phyloP scores from a whole-genome alignment of 2,888 invertebrate species.

The Ramazzottius varieornatus region DNA sequence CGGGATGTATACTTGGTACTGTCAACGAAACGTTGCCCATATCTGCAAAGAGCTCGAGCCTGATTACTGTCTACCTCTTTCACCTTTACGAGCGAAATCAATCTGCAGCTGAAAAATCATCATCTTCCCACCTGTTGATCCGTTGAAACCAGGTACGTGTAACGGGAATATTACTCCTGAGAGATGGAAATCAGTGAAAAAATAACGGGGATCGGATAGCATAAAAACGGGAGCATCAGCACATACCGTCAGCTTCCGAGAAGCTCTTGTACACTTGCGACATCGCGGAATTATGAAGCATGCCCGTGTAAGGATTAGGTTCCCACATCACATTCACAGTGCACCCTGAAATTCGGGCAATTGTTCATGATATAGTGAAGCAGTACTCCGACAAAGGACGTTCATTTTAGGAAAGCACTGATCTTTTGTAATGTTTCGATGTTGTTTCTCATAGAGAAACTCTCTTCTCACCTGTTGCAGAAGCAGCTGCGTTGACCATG shows the following conservation, averaged over 20 bases:
- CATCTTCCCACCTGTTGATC: too few species aligned
- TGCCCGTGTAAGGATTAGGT: neutral
- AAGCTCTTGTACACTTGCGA: neutral
- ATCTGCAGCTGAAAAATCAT: too few species aligned
- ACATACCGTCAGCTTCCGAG: neutral
- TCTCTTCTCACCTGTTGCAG: neutral
- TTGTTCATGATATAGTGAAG: too few species aligned
- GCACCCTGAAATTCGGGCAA: neutral
- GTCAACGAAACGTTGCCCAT: conserved; percentile 21
- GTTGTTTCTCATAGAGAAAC: too few species aligned
- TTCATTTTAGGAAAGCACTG: too few species aligned
- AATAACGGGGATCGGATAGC: too few species aligned
- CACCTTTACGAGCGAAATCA: too few species aligned
- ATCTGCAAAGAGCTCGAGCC: too few species aligned
- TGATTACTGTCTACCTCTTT: too few species aligned
- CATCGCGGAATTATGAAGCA: neutral
- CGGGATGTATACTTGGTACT: conserved; percentile 19
- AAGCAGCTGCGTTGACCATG: conserved; percentile 17
- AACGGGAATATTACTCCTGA: neutral
- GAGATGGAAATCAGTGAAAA: neutral
- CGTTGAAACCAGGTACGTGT: conserved; percentile 7
- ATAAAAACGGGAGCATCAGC: too few species aligned
- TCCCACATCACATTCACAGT: neutral
- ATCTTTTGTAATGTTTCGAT: too few species aligned
- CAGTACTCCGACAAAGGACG: too few species aligned